A percentile compares a stretch with the other conserved stretches of the same genome.
These are phyloP conservation scores for Ailurus styani DNA, from an alignment of 2,113 vertebrate genomes.

Conservation along the genomic window DNA sequence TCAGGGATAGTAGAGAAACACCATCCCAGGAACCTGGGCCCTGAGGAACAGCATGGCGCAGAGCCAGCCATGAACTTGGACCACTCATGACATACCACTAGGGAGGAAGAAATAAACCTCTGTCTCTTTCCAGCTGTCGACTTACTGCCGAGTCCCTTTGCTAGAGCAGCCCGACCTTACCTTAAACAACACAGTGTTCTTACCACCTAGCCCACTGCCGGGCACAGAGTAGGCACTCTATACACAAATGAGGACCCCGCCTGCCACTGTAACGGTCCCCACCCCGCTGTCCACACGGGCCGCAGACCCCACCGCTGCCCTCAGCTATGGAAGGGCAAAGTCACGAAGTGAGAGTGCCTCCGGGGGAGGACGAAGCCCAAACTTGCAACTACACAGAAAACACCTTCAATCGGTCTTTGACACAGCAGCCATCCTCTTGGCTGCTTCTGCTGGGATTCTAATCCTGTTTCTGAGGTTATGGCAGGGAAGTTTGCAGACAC, in stretches of 20 bases:
- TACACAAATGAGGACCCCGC: neutral
- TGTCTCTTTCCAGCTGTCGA: neutral
- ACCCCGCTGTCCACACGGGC: neutral
- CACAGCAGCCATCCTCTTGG: neutral
- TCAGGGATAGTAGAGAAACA: neutral
- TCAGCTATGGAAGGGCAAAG: neutral
- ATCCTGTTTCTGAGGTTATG: neutral
- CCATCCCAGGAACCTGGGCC: neutral
- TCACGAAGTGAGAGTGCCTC: neutral
- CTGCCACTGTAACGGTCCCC: rapidly evolving
- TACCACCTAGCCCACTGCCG: too few relatives aligned
- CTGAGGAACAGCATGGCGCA: neutral
- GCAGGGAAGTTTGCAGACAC: neutral
- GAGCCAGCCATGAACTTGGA: neutral
- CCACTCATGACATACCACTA: neutral
- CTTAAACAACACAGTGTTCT: neutral
- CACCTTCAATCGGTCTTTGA: neutral
- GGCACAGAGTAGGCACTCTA: neutral
- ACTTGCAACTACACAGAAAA: neutral
- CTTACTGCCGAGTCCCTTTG: neutral
- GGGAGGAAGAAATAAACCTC: neutral
- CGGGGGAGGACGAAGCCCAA: neutral
- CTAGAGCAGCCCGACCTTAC: neutral
- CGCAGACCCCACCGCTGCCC: neutral
- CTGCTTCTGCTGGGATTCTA: neutral